Base-by-base conservation (phyloP, 2,113 vertebrate genomes). In the Triplophysa rosa region DNA sequence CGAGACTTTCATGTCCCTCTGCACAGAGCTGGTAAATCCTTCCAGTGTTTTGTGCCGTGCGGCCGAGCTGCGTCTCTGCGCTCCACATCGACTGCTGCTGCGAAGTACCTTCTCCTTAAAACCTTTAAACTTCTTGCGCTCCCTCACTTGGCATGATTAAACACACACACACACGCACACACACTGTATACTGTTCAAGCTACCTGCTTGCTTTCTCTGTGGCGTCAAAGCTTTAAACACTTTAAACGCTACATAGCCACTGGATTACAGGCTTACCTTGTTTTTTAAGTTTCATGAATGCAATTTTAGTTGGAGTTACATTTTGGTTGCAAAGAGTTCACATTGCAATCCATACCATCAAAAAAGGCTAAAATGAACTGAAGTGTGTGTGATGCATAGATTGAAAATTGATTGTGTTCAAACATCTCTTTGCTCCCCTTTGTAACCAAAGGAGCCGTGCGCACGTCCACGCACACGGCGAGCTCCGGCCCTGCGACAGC, bases 1-100 rank as follows among this genome's bases (percentile, higher is more conserved):
- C 21, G 71, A 71, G 71, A 67, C 80, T 82, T 82, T 67, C 71
- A 72, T 71, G 66, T 85, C 80, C 72, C 73, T 37, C 71, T n/a
- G 67, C 64, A 54, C 67, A 23, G 37, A 85, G 72, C 54, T 42
- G 42, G 61, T 56, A 80, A 82, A 82, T 82, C 77, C 77, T 71
- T 54, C 47, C 65, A 64, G 59, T 61, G 62, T 58, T 63, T 73
- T 70, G 42, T 21, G 29, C 33, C 58, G 10, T 63, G 37, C 58
- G 14, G 17, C 58, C 37, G 23, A 16, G 6, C 68, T 56, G 52
- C 29, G 68, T 17, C 12, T 33, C 56, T 71, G 68, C 21, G 66
- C 65, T 76, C 26, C 80, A 24, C 26, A 29, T 37, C 29, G 49
- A 56, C 61, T 81, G 24, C 61, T 65, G 65, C 73, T 58, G 58